A percentile compares a stretch with the other conserved stretches of the same genome.
phyloP scores from a whole-genome alignment of 92 coral and sea anemone genomes.

The Metridium senile region DNA sequence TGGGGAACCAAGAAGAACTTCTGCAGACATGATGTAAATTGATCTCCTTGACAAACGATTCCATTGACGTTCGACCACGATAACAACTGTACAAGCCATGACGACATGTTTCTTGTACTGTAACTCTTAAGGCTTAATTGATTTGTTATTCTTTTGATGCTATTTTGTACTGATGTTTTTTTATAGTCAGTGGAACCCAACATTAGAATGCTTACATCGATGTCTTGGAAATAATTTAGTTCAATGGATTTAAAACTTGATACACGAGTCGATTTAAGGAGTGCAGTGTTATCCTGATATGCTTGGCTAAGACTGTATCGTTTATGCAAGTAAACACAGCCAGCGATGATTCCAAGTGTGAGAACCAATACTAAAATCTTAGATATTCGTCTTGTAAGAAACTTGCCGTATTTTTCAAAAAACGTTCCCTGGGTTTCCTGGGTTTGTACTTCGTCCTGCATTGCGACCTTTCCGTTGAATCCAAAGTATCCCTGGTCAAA shows the following conservation, averaged over 20 bases:
- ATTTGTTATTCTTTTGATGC: constrained; percentile 13
- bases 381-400: constrained; percentile 24
- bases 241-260: constrained; percentile 13
- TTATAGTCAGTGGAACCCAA: constrained; percentile 5
- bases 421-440: not conserved
- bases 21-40: constrained; percentile 38
- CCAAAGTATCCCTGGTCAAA: not conserved
- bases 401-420: constrained; percentile 15
- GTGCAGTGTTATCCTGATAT: constrained; percentile 4
- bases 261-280: constrained; percentile 14
- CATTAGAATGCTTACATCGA: constrained; percentile 33
- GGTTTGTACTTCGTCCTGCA: not conserved
- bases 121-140: constrained; percentile 9
- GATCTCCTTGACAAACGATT: constrained; percentile 11
- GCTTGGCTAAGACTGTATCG: not conserved
- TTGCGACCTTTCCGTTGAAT: not conserved
- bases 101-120: constrained; percentile 20
- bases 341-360: constrained; percentile 26
- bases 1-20: constrained; percentile 29
- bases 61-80: constrained; percentile 29
- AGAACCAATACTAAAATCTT: constrained; percentile 28
- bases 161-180: constrained; percentile 22
- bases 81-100: constrained; percentile 44
- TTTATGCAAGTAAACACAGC: constrained; percentile 34
- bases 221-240: constrained; percentile 23